Conservation (phyloP, 2,113 vertebrate species). For the Sander lucioperca region DNA sequence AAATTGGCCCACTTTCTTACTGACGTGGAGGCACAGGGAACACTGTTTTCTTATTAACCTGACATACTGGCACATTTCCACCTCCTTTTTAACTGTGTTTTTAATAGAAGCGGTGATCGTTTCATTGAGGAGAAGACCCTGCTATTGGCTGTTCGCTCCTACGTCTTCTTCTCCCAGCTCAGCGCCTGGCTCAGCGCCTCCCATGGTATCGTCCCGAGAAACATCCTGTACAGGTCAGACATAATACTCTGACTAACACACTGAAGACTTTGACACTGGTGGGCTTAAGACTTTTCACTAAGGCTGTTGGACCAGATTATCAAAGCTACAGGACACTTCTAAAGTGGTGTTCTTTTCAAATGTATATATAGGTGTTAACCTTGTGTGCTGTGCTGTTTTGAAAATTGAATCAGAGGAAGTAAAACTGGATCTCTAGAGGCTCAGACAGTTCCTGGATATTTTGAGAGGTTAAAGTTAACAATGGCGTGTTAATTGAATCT, state of each 20-base stretch:
- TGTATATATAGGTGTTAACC: background rate
- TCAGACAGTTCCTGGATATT: slow-evolving; percentile 15
- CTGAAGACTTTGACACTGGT: slow-evolving; percentile 25
- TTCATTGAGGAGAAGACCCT: slow-evolving; percentile 98
- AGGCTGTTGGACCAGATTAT: background rate
- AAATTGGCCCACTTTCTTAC: slow-evolving; percentile 66
- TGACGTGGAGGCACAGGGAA: slow-evolving; percentile 24
- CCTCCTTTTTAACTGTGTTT: slow-evolving; percentile 38
- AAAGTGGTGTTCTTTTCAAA: background rate
- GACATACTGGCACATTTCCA: slow-evolving; percentile 73
- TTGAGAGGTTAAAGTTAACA: slow-evolving; percentile 2
- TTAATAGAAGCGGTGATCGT: slow-evolving; percentile 91
- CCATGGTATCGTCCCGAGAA: slow-evolving; percentile 96
- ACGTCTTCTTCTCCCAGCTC: slow-evolving; percentile 99
- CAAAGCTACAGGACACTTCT: slow-evolving; percentile 3
- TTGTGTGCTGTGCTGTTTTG: background rate
- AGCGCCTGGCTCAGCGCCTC: slow-evolving; percentile 99
- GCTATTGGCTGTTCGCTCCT: slow-evolving; percentile 95
- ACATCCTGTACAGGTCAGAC: slow-evolving; percentile 96
- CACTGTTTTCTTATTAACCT: slow-evolving; percentile 69
- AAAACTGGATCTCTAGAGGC: background rate
- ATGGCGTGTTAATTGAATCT: background rate
- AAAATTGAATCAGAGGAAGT: slow-evolving; percentile 10
- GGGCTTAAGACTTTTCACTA: slow-evolving; percentile 31
- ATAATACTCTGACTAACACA: slow-evolving; percentile 10